Evolutionary conservation across 2,888 invertebrate species (phyloP).

Genomic region (Mantis religiosa): DNA sequence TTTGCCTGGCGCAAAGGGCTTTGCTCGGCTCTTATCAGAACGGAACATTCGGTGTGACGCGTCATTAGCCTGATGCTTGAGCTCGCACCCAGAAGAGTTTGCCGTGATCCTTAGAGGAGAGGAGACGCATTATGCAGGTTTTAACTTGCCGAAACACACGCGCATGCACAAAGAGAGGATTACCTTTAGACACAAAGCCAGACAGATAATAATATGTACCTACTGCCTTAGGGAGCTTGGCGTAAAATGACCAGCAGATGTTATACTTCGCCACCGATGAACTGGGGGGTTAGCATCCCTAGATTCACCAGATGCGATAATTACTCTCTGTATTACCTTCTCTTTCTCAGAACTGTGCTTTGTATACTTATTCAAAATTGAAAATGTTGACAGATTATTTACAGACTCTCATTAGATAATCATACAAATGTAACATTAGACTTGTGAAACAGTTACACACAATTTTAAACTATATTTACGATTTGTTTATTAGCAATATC

Average conservation of each 20-base stretch:
- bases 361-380: neutral
- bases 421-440: too few species aligned
- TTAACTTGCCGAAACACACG: neutral
- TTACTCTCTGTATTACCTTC: neutral
- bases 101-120: neutral
- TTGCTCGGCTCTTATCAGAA: constrained; percentile 18
- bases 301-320: neutral
- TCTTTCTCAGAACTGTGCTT: neutral
- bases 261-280: neutral
- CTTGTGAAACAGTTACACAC: too few species aligned
- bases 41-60: constrained; percentile 26
- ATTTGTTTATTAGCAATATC: too few species aligned
- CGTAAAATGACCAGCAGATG: neutral
- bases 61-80: constrained; percentile 23
- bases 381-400: too few species aligned
- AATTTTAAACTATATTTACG: too few species aligned
- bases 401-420: too few species aligned
- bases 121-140: neutral
- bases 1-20: neutral
- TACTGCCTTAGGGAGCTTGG: neutral
- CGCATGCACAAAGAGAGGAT: neutral
- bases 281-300: neutral
- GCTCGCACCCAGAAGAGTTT: constrained; percentile 1
- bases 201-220: neutral
- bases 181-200: neutral